Conservation (phyloP, 2,797 vertebrate species). For the Enteromius fasciolatus region DNA sequence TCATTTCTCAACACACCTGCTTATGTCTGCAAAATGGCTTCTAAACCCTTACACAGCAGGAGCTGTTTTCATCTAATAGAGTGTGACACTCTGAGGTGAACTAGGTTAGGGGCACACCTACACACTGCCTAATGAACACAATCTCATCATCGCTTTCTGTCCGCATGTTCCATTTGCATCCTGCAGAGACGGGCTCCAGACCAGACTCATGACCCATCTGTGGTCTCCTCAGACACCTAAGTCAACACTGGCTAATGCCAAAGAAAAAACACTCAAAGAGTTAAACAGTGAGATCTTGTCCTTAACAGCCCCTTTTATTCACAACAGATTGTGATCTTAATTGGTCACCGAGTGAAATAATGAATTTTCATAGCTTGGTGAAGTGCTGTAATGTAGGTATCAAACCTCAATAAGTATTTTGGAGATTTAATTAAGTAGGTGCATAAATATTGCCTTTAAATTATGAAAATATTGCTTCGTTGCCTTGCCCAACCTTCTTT, state of each 20-base stretch:
- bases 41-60: slow-evolving; percentile 30
- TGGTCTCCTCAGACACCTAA: slow-evolving; percentile 77
- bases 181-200: slow-evolving; percentile 64
- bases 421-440: slow-evolving; percentile 38
- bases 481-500: slow-evolving; percentile 16
- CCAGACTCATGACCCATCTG: slow-evolving; percentile 75
- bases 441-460: slow-evolving; percentile 39
- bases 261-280: slow-evolving; percentile 47
- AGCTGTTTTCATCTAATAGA: slow-evolving; percentile 43
- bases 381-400: slow-evolving; percentile 9
- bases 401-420: slow-evolving; percentile 1
- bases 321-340: slow-evolving; percentile 41
- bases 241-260: slow-evolving; percentile 71
- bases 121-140: slow-evolving; percentile 51
- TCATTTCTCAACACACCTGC: slow-evolving; percentile 21
- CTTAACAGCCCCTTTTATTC: slow-evolving; percentile 16
- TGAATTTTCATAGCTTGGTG: slow-evolving; percentile 5
- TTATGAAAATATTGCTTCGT: slow-evolving; percentile 33
- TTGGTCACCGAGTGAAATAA: slow-evolving; percentile 41
- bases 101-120: slow-evolving; percentile 40
- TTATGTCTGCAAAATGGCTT: slow-evolving; percentile 25
- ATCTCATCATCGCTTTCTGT: slow-evolving; percentile 70
- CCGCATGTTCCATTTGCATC: slow-evolving; percentile 57
- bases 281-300: slow-evolving; percentile 48
- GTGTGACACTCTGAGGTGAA: slow-evolving; percentile 47